Evolutionary conservation across 2,113 vertebrate species (phyloP).

Genomic region (Eubucco bourcierii): DNA sequence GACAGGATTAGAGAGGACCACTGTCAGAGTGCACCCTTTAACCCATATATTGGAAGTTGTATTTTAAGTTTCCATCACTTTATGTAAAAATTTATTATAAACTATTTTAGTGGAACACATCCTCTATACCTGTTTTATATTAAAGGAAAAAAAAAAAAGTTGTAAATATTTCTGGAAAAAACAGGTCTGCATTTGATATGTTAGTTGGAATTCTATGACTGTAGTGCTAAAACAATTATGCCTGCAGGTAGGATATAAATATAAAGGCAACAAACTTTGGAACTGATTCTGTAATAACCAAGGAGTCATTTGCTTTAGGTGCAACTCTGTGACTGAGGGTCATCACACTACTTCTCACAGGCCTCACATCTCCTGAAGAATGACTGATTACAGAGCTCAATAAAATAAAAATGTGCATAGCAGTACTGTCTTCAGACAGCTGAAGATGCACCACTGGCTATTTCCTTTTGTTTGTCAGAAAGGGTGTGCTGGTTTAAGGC

Average conservation of each 20-base stretch:
- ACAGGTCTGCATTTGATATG: background rate
- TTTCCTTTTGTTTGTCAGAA: background rate
- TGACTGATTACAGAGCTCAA: background rate
- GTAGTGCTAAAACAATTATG: background rate
- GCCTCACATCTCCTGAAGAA: background rate
- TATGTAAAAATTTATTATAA: background rate
- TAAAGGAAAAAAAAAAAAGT: background rate
- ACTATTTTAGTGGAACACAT: background rate
- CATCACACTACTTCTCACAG: background rate
- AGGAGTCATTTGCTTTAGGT: background rate
- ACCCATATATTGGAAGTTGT: background rate
- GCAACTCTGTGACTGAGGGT: background rate
- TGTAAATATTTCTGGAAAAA: background rate
- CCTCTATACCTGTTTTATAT: background rate
- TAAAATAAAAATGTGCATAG: background rate
- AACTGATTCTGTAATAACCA: background rate
- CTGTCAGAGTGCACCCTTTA: background rate
- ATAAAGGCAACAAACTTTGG: background rate
- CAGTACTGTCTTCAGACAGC: background rate
- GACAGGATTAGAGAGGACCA: background rate
- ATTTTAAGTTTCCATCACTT: background rate
- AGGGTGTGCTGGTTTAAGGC: too few relatives aligned
- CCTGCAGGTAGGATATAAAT: background rate
- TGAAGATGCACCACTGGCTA: background rate
- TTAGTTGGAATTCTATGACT: background rate